Base-by-base conservation (phyloP, 2,797 vertebrate species). In the Cryptoprocta ferox region DNA sequence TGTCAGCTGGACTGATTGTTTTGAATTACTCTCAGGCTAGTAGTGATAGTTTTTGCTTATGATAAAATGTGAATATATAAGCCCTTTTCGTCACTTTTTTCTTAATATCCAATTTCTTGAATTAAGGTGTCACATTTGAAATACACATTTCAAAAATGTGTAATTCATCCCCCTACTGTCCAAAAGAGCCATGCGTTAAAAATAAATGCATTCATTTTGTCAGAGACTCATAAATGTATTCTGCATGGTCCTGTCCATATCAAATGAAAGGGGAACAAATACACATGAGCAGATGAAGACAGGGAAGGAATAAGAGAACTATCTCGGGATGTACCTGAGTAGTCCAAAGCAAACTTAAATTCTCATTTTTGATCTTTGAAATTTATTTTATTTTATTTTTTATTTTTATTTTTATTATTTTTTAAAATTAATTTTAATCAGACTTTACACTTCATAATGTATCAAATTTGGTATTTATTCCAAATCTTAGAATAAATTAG, bases 91-190 rank as follows among this genome's bases (percentile, higher is more conserved):
- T 84, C 50, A 63, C 59, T 12, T 45, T 85, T 93, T 93, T 61
- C 68, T 97, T 84, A 93, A 50, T 30, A 59, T 94, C 39, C 70
- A 59, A 59, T 78, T 92, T 97, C 61, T 82, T 97, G 63, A 95
- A 89, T 61, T 42, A 16, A 35, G 59, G 3, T 82, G 45, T 95
- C 83, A 59, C 56, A 3, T 59, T 59, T 59, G 21, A 59, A 59
- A 24, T 59, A 59, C 21, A 59, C 56, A 79, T 73, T 95, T 96
- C 75, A 87, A 61, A 80, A 90, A 63, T 48, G 59, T 66, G 9
- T 35, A 42, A 83, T 89, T 76, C 65, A 66, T 90, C 53, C 28
- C 85, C 3, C 13, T 78, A 39, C 32, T 66, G 30, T 91, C 68
- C 73, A 65, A 92, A 85, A 92, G 15, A 89, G 39, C n/a, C 56